A percentile compares a stretch with the other conserved stretches of the same genome.
Evolutionary conservation across 2,797 vertebrate genomes (phyloP).

Genomic region (Stomatorhinus walkeri): DNA sequence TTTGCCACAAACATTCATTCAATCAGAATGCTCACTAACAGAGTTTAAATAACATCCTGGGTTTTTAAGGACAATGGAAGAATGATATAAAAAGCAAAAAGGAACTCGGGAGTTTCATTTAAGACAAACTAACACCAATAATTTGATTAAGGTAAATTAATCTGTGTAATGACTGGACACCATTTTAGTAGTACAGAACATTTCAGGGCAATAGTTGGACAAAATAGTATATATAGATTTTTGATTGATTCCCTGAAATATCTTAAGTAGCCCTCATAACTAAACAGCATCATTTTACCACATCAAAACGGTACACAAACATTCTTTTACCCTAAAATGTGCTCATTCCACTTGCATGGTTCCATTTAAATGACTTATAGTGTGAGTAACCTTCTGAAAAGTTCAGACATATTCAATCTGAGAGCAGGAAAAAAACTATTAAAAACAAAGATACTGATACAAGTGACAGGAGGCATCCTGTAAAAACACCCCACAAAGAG

Average conservation of each 20-base stretch:
- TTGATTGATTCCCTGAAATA: neutral
- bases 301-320: neutral
- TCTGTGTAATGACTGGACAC: neutral
- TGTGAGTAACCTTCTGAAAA: neutral
- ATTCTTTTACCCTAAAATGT: neutral
- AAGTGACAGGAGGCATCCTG: neutral
- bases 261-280: neutral
- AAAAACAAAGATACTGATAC: neutral
- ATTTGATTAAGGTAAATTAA: neutral
- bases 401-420: neutral
- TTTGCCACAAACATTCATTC: neutral
- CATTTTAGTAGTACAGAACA: neutral
- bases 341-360: neutral
- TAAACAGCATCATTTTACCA: neutral
- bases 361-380: neutral
- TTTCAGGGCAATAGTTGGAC: neutral
- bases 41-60: neutral
- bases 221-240: neutral
- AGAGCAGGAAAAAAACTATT: neutral
- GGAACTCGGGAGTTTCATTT: neutral
- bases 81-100: neutral
- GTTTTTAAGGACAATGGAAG: neutral
- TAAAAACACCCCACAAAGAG: neutral
- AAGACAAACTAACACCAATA: neutral
- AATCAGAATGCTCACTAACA: neutral